Evolutionary conservation across 2,888 invertebrate species (phyloP).

Genomic region (Netelia virgata): DNA sequence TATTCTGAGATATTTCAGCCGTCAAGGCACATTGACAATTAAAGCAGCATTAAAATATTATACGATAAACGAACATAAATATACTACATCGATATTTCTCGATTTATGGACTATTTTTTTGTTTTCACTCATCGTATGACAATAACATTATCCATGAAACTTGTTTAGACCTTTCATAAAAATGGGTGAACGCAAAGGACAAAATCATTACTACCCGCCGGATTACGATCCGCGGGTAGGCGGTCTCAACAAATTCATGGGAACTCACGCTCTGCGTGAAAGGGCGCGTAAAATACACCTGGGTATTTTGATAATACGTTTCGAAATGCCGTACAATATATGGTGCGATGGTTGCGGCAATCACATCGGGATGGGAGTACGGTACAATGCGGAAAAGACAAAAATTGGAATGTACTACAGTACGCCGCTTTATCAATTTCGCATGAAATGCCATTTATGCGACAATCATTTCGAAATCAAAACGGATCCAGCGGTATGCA

Average conservation of each 20-base stretch:
- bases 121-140: too few species aligned
- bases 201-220: slow-evolving; percentile 99
- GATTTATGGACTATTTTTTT: background rate
- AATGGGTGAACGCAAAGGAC: slow-evolving; percentile 99
- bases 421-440: slow-evolving; percentile 98
- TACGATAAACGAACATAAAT: background rate
- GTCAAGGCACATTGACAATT: background rate
- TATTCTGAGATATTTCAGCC: background rate
- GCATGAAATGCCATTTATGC: slow-evolving; percentile 99
- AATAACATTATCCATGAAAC: background rate
- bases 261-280: slow-evolving; percentile 98
- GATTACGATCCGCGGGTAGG: slow-evolving; percentile 98
- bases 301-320: slow-evolving; percentile 98
- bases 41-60: background rate
- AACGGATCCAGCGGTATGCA: slow-evolving; percentile 97
- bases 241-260: slow-evolving; percentile 96
- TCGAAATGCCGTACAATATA: slow-evolving; percentile 99
- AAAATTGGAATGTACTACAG: slow-evolving; percentile 99
- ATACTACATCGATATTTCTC: background rate
- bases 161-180: slow-evolving; percentile 68
- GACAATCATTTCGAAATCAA: slow-evolving; percentile 99
- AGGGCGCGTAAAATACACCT: slow-evolving; percentile 97
- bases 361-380: slow-evolving; percentile 99
- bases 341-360: slow-evolving; percentile 99
- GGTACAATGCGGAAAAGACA: slow-evolving; percentile 97